Conservation (phyloP, 2,797 vertebrate genomes). For the Semotilus atromaculatus region DNA sequence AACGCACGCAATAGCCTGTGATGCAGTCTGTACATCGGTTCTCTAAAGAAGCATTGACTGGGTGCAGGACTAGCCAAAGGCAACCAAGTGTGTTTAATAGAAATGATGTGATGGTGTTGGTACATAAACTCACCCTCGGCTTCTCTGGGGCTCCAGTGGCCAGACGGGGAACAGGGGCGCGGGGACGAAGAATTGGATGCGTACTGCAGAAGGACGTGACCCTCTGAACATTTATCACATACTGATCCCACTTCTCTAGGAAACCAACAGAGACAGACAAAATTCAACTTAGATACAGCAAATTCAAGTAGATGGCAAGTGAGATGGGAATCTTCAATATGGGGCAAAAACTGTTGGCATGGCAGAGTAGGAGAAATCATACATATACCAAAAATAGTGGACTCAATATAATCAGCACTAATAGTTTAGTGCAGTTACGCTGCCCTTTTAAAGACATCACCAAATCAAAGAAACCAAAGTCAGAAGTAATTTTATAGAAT, state of each 20-base stretch:
- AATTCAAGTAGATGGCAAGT: conserved; percentile 34
- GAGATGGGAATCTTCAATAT: not conserved
- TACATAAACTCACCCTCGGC: conserved; percentile 88
- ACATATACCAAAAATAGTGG: not conserved
- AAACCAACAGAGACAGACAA: conserved; percentile 87
- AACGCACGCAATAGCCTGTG: not conserved
- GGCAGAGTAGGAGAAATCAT: not conserved
- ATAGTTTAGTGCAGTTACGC: too few relatives aligned
- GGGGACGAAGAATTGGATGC: conserved; percentile 95
- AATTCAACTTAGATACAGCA: conserved; percentile 83
- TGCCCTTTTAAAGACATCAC: not conserved
- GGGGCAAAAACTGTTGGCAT: not conserved
- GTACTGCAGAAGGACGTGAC: conserved; percentile 90
- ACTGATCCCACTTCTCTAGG: conserved; percentile 99
- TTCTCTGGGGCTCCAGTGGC: conserved; percentile 97
- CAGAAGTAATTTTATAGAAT: not conserved
- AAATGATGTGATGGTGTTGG: not conserved
- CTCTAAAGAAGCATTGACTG: not conserved
- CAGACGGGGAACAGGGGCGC: conserved; percentile 91
- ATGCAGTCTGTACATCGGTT: not conserved
- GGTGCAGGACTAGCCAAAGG: not conserved
- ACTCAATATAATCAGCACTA: not conserved
- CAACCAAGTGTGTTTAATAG: not conserved
- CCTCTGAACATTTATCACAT: conserved; percentile 94
- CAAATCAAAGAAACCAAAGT: not conserved